Percentiles rank a stretch among this genome's conserved stretches.
phyloP scores from a whole-genome alignment of 2,113 vertebrate species.

The Cynocephalus volans region DNA sequence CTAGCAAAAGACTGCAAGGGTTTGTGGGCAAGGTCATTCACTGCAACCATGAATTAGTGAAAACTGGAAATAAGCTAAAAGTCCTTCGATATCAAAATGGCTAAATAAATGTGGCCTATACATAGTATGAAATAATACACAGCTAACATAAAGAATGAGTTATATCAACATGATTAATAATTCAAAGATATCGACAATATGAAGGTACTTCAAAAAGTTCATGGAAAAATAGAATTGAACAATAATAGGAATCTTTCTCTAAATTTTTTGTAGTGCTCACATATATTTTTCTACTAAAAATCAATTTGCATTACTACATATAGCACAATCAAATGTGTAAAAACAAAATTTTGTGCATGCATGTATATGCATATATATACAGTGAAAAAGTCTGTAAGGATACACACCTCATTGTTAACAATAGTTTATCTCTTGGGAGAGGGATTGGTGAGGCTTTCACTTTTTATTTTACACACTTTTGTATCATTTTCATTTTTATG shows the following conservation, averaged over 20 bases:
- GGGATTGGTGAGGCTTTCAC: neutral
- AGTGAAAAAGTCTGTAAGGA: neutral
- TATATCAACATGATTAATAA: constrained; percentile 36
- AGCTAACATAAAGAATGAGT: constrained; percentile 35
- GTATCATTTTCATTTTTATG: constrained; percentile 19
- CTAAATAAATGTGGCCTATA: neutral
- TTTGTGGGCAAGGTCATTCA: constrained; percentile 13
- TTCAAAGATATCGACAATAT: neutral
- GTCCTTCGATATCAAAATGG: neutral
- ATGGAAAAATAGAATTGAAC: no score
- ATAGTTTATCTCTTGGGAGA: neutral
- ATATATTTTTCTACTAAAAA: constrained; percentile 38
- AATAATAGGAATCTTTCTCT: no score
- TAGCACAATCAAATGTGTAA: neutral
- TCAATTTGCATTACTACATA: neutral
- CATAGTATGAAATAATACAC: neutral
- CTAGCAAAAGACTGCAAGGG: neutral
- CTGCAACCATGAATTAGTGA: neutral
- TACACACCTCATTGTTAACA: neutral
- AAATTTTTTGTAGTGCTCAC: no score
- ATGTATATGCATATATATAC: neutral
- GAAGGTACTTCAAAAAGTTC: no score
- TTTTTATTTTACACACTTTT: constrained; percentile 21
- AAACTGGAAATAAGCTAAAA: constrained; percentile 45
- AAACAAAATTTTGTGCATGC: neutral